Percentiles rank a stretch among this genome's conserved stretches.
Evolutionary conservation across 1,140 invertebrate genomes (phyloP).

Genomic region (Probaryconus sp.): DNA sequence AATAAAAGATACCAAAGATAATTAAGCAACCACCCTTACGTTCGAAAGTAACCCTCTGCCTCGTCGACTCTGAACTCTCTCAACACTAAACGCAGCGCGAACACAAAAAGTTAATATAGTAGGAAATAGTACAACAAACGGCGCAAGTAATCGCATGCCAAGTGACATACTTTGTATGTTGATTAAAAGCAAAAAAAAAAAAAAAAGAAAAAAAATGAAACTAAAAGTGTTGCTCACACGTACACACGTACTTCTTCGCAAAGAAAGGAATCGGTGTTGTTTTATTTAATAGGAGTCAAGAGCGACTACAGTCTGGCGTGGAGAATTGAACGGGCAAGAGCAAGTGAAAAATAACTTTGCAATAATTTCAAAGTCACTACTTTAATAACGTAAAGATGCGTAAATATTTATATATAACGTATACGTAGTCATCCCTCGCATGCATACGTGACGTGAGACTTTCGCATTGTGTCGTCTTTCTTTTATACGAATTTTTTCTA

Average conservation of each 20-base stretch:
- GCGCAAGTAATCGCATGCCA: conserved; percentile 38
- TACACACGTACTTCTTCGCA: too few relatives aligned
- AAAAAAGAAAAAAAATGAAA: too few relatives aligned
- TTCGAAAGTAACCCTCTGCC: conserved; percentile 36
- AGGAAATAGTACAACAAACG: conserved; percentile 57
- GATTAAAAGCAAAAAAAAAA: too few relatives aligned
- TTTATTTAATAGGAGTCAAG: conserved; percentile 29
- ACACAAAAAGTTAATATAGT: conserved; percentile 47
- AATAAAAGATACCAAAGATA: conserved; percentile 26
- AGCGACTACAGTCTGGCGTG: conserved; percentile 22
- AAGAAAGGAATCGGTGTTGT: too few relatives aligned
- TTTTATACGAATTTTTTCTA: conserved; percentile 2
- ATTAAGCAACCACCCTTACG: neutral
- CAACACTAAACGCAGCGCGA: conserved; percentile 15
- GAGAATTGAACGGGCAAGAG: neutral
- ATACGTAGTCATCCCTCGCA: conserved; percentile 71
- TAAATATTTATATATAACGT: conserved; percentile 72
- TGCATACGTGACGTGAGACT: conserved; percentile 67
- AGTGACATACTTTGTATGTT: conserved; percentile 29
- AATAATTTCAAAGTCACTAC: conserved; percentile 68
- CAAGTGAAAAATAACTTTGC: conserved; percentile 60
- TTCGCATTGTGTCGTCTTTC: conserved; percentile 56
- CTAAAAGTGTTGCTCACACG: conserved; percentile 37
- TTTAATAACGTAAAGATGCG: conserved; percentile 62
- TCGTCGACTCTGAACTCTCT: conserved; percentile 39